Evolutionary conservation across 2,888 invertebrate species (phyloP).

Genomic region (Thymelicus sylvestris): DNA sequence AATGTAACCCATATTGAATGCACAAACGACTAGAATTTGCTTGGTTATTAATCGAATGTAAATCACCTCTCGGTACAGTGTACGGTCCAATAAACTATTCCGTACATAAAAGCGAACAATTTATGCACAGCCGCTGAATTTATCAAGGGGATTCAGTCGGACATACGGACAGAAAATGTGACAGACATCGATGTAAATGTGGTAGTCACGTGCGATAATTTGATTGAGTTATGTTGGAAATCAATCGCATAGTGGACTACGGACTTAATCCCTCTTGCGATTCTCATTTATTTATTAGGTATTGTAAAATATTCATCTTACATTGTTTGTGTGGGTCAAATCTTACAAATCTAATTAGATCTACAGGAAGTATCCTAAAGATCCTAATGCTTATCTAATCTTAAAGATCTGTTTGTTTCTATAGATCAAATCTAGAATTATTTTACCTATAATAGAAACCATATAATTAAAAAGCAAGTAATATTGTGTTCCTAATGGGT

Average conservation of each 20-base stretch:
- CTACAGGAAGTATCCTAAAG: no score
- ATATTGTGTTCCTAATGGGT: no score
- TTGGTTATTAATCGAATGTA: conserved; percentile 25
- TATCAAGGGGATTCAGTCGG: conserved; percentile 27
- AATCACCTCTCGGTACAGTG: conserved; percentile 20
- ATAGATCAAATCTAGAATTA: no score
- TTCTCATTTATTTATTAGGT: no score
- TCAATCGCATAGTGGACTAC: not conserved
- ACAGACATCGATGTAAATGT: conserved; percentile 21
- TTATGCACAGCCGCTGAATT: conserved; percentile 27
- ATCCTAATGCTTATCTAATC: no score
- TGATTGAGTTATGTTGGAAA: conserved; percentile 1
- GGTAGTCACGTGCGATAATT: not conserved
- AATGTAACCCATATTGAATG: conserved; percentile 16
- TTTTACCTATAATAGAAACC: no score
- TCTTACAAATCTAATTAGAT: no score
- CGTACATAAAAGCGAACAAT: conserved; percentile 31
- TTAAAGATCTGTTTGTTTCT: no score
- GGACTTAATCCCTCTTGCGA: no score
- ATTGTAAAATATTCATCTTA: no score
- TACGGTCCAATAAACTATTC: conserved; percentile 29
- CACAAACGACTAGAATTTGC: conserved; percentile 16
- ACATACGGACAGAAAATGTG: conserved; percentile 20
- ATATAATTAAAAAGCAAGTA: no score
- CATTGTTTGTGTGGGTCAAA: no score